These are phyloP conservation scores for Malacosoma neustria DNA, from an alignment of 2,888 invertebrate genomes.

Conservation along the genomic window DNA sequence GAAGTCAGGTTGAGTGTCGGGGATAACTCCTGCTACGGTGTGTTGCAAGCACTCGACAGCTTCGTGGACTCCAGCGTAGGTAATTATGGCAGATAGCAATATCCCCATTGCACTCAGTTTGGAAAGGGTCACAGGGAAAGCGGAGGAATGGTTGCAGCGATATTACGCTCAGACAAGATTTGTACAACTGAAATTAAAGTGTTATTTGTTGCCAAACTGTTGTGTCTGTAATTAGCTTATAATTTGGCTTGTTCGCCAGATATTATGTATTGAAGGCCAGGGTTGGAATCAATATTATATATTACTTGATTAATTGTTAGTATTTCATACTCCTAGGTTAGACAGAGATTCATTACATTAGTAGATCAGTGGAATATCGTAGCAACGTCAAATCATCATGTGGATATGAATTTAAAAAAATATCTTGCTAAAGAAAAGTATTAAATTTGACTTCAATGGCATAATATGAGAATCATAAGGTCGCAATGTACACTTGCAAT, in stretches of 20 bases:
- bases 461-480: background rate
- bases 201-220: conserved; percentile 67
- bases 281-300: conserved; percentile 17
- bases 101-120: conserved; percentile 77
- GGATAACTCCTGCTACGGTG: conserved; percentile 58
- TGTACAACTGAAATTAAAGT: conserved; percentile 74
- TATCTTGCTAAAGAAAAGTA: background rate
- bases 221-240: conserved; percentile 64
- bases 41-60: conserved; percentile 74
- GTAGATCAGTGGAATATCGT: too few species aligned
- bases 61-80: conserved; percentile 85
- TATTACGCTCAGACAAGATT: conserved; percentile 64
- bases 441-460: background rate
- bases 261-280: conserved; percentile 29
- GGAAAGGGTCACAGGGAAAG: conserved; percentile 40
- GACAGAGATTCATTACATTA: too few species aligned
- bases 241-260: conserved; percentile 61
- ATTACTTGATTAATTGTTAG: background rate
- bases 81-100: conserved; percentile 81
- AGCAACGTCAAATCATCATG: too few species aligned
- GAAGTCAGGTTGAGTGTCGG: conserved; percentile 51
- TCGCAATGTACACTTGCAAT: background rate
- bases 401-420: too few species aligned
- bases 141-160: conserved; percentile 54
- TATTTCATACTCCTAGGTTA: background rate